Percentiles rank a stretch among this genome's conserved stretches.
Conservation (phyloP, 2,113 vertebrate species). For the Axis porcinus region DNA sequence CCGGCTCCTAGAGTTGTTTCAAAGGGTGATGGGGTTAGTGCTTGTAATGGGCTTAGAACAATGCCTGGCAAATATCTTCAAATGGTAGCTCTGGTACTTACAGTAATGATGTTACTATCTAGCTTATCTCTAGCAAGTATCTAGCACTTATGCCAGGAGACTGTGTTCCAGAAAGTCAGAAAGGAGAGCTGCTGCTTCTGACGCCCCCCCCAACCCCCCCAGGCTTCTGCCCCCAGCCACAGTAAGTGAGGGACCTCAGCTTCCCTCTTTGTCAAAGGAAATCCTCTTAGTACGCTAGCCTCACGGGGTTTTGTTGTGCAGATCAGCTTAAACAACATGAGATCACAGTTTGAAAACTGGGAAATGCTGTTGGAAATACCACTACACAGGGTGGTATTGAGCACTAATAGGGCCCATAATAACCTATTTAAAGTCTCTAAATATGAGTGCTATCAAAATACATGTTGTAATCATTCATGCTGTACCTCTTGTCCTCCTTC, state of each 20-base stretch:
- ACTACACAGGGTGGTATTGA: not conserved
- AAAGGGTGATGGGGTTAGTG: not conserved
- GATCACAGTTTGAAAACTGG: not conserved
- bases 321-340: not conserved
- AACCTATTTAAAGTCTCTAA: not conserved
- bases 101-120: not conserved
- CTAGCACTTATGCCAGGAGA: not conserved
- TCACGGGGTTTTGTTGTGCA: not conserved
- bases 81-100: fast-evolving
- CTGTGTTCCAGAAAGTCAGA: not conserved
- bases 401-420: not conserved
- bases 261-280: not conserved
- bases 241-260: not conserved
- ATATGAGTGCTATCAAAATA: not conserved
- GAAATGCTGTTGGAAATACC: not conserved
- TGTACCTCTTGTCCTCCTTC: not conserved
- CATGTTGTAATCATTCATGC: too few relatives aligned
- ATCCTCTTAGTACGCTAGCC: fast-evolving
- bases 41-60: not conserved
- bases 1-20: too few relatives aligned
- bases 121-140: not conserved
- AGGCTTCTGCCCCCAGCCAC: not conserved
- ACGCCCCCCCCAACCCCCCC: fast-evolving
- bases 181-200: not conserved
- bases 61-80: not conserved